Conservation (phyloP, 2,113 vertebrate genomes). For the Orientallactaga bullata region DNA sequence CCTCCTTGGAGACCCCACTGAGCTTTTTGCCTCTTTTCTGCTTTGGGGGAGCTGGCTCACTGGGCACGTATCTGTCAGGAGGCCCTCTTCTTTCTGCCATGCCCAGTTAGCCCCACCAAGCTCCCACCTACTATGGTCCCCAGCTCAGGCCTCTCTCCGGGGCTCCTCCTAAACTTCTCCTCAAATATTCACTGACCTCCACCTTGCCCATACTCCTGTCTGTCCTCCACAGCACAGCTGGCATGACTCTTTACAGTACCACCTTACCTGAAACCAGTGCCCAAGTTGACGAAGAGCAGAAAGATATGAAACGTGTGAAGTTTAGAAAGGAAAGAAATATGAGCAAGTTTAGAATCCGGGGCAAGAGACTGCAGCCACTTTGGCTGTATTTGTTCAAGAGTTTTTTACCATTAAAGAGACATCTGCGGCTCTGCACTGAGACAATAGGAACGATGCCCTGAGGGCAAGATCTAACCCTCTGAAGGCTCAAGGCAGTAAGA, state of each 20-base stretch:
- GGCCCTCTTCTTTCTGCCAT: accelerated
- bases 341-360: too few species aligned
- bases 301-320: too few species aligned
- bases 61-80: neutral
- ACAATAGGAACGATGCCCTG: too few species aligned
- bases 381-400: too few species aligned
- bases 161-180: neutral
- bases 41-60: neutral
- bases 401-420: too few species aligned
- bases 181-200: neutral
- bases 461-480: too few species aligned
- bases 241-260: too few species aligned
- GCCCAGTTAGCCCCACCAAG: too few species aligned
- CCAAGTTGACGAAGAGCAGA: too few species aligned
- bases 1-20: neutral
- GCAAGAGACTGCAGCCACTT: too few species aligned
- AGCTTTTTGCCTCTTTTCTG: neutral
- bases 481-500: too few species aligned
- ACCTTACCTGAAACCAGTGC: accelerated
- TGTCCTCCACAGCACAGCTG: accelerated
- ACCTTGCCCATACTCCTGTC: neutral
- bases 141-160: neutral
- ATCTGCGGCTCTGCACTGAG: too few species aligned
- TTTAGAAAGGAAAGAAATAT: neutral
- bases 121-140: neutral